Evolutionary conservation across 2,113 vertebrate genomes (phyloP).

Genomic region (Eulacestoma nigropectus): DNA sequence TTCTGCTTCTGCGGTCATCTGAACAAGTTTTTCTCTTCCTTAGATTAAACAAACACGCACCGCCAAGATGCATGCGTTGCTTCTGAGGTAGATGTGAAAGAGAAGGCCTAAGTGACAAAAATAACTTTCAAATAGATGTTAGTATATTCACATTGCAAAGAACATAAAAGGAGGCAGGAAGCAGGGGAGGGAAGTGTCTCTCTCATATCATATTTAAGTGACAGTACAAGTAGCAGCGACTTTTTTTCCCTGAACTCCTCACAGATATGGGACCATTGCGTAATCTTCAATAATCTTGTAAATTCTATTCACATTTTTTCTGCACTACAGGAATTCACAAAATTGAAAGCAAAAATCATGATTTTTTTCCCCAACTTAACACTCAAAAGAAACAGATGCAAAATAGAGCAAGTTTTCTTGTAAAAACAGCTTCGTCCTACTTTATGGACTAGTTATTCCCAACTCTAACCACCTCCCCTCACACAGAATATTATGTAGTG

Average conservation of each 20-base stretch:
- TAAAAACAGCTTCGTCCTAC: constrained; percentile 41
- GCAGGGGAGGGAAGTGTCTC: constrained; percentile 67
- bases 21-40: neutral
- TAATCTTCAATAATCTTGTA: constrained; percentile 42
- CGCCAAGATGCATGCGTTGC: neutral
- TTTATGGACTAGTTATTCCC: constrained; percentile 45
- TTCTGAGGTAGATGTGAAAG: constrained; percentile 58
- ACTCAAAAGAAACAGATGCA: constrained; percentile 34
- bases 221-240: constrained; percentile 48
- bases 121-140: constrained; percentile 64
- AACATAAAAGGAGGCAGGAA: constrained; percentile 74
- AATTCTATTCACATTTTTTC: neutral
- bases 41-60: constrained; percentile 4
- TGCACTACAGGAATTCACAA: constrained; percentile 6
- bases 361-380: neutral
- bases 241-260: neutral
- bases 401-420: constrained; percentile 19
- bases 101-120: constrained; percentile 66
- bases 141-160: constrained; percentile 62
- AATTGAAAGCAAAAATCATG: constrained; percentile 3
- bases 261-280: constrained; percentile 1
- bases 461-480: constrained; percentile 26
- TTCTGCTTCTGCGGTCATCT: neutral
- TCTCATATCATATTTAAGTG: constrained; percentile 64
- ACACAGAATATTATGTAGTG: constrained; percentile 48